These are phyloP conservation scores for Bombus ignitus DNA, from an alignment of 1,140 invertebrate species.

Conservation along the genomic window DNA sequence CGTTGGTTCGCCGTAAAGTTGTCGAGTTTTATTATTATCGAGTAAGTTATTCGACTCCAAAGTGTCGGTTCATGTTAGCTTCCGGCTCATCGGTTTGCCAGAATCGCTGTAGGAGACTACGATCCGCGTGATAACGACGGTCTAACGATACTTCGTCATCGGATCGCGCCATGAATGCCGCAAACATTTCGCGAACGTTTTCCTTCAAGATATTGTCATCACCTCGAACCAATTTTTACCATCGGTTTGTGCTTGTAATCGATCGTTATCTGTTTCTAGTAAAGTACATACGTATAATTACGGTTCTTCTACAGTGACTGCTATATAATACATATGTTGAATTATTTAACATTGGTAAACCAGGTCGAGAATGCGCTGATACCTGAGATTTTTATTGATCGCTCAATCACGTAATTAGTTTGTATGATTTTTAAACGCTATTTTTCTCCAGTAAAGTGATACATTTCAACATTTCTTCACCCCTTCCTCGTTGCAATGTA, in stretches of 20 bases:
- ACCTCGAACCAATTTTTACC: background rate
- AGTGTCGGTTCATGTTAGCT: slow-evolving; percentile 6
- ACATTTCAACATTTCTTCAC: background rate
- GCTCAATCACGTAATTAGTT: slow-evolving; percentile 51
- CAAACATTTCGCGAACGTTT: slow-evolving; percentile 77
- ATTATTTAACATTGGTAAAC: slow-evolving; percentile 11
- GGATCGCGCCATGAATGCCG: slow-evolving; percentile 48
- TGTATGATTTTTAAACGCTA: background rate
- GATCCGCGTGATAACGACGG: background rate
- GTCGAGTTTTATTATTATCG: background rate
- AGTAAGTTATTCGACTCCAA: slow-evolving; percentile 22
- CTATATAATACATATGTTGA: background rate
- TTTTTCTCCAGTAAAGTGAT: background rate
- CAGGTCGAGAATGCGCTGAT: slow-evolving; percentile 8
- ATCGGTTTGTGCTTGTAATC: slow-evolving; percentile 7
- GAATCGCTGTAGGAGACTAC: slow-evolving; percentile 20
- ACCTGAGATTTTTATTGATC: slow-evolving; percentile 46
- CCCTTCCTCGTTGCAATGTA: background rate
- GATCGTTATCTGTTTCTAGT: background rate
- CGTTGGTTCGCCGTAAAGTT: slow-evolving; percentile 8
- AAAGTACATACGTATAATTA: slow-evolving; percentile 14
- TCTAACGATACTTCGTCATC: background rate
- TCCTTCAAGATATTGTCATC: slow-evolving; percentile 56
- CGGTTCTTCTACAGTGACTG: slow-evolving; percentile 13
- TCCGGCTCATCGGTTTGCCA: background rate